Percentiles rank a stretch among this genome's conserved stretches.
phyloP scores from a whole-genome alignment of 92 coral and sea anemone genomes.

The Paragorgia papillata region DNA sequence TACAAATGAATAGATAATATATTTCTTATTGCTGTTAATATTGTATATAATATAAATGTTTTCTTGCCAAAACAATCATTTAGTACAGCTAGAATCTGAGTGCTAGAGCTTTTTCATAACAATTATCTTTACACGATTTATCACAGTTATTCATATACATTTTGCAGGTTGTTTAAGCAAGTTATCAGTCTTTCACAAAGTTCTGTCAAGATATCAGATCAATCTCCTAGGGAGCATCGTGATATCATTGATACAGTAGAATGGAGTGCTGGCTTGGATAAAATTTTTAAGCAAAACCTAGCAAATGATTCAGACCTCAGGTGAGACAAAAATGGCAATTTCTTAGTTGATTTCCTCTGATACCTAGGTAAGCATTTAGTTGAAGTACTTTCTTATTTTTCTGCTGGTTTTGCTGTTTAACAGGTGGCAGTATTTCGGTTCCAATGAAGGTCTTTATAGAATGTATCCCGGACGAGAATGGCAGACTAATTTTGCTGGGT shows the following conservation, averaged over 20 bases:
- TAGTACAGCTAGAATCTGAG: no score
- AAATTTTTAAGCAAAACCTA: conserved; percentile 83
- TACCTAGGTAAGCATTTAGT: no score
- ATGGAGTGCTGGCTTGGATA: conserved; percentile 89
- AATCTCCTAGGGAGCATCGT: conserved; percentile 68
- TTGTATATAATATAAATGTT: no score
- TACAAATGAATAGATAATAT: no score
- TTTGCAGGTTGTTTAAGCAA: conserved; percentile 77
- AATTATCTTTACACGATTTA: no score
- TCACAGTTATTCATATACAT: no score
- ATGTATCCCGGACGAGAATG: conserved; percentile 92
- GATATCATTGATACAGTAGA: conserved; percentile 83
- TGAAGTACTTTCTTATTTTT: no score
- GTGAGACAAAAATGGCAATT: conserved; percentile 31
- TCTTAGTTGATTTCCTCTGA: background rate
- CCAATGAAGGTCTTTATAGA: conserved; percentile 82
- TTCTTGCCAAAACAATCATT: no score
- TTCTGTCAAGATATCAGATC: conserved; percentile 93
- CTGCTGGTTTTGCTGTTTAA: no score
- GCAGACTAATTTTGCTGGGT: conserved; percentile 96
- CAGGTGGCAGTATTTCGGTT: conserved; percentile 99
- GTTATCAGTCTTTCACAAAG: conserved; percentile 81
- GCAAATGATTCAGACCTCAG: conserved; percentile 88
- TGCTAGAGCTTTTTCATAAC: no score
- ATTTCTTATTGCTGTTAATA: no score